phyloP scores from a whole-genome alignment of 1,140 invertebrate genomes.

The Eurosta solidaginis region DNA sequence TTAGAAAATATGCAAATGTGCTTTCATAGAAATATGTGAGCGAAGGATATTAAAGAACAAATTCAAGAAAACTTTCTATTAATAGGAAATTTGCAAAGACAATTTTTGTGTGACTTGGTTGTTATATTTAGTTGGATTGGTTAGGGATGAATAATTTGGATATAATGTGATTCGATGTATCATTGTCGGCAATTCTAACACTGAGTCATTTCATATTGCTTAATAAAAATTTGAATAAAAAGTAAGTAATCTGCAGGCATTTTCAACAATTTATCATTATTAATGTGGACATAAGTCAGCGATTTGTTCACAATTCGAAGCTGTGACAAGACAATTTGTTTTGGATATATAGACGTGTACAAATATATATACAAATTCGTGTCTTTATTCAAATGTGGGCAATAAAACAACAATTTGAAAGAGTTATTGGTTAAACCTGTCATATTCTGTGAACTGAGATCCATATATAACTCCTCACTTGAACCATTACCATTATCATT shows the following conservation, averaged over 20 bases:
- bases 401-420: neutral
- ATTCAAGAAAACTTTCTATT: neutral
- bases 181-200: neutral
- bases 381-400: too few relatives aligned
- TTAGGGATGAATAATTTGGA: neutral
- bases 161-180: constrained; percentile 7
- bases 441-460: too few relatives aligned
- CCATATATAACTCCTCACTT: too few relatives aligned
- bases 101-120: neutral
- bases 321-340: neutral
- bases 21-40: too few relatives aligned
- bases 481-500: too few relatives aligned
- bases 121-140: too few relatives aligned
- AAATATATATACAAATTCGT: neutral
- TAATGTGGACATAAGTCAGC: neutral
- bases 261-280: neutral
- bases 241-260: constrained; percentile 30
- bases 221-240: constrained; percentile 34
- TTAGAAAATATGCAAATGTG: constrained; percentile 16
- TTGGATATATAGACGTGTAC: neutral
- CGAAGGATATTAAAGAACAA: neutral
- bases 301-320: neutral
- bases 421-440: neutral
- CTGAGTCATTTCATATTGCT: neutral
- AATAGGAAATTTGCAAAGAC: neutral